Conservation (phyloP, 2,888 invertebrate genomes). For the Pharmacophagus antenor region DNA sequence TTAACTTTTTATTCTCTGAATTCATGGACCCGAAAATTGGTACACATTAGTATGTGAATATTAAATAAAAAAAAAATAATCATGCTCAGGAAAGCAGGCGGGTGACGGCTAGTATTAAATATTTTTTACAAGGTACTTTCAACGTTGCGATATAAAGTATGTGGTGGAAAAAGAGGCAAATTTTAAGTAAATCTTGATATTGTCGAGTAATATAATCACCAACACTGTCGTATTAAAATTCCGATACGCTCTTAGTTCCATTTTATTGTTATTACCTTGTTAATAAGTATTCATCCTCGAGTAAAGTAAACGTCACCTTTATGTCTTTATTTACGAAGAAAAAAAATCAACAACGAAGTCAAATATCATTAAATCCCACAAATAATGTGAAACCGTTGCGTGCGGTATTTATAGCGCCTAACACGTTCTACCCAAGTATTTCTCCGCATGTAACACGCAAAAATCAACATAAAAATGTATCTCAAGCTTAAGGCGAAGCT, state of each 20-base stretch:
- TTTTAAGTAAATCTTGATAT: not conserved
- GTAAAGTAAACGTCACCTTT: slow-evolving; percentile 33
- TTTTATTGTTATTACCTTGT: slow-evolving; percentile 28
- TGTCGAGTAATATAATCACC: not conserved
- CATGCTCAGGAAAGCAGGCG: too few relatives aligned
- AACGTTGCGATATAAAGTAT: too few relatives aligned
- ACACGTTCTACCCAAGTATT: slow-evolving; percentile 37
- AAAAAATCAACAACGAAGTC: slow-evolving; percentile 28
- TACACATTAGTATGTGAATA: too few relatives aligned
- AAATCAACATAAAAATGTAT: slow-evolving; percentile 37
- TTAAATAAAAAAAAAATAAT: too few relatives aligned
- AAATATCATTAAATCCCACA: slow-evolving; percentile 40
- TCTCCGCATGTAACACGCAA: slow-evolving; percentile 37
- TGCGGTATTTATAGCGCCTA: slow-evolving; percentile 37
- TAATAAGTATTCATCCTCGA: slow-evolving; percentile 20
- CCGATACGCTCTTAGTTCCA: slow-evolving; percentile 24
- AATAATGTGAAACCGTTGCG: slow-evolving; percentile 37
- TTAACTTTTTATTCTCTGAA: too few relatives aligned
- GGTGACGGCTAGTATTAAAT: too few relatives aligned
- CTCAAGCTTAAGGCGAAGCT: slow-evolving; percentile 24
- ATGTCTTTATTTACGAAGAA: slow-evolving; percentile 33
- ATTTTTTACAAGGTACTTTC: too few relatives aligned
- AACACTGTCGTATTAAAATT: slow-evolving; percentile 17
- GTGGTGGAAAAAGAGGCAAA: not conserved
- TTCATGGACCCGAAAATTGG: too few relatives aligned